These are phyloP conservation scores for Carettochelys insculpta DNA, from an alignment of 2,113 vertebrate genomes.

Conservation along the genomic window DNA sequence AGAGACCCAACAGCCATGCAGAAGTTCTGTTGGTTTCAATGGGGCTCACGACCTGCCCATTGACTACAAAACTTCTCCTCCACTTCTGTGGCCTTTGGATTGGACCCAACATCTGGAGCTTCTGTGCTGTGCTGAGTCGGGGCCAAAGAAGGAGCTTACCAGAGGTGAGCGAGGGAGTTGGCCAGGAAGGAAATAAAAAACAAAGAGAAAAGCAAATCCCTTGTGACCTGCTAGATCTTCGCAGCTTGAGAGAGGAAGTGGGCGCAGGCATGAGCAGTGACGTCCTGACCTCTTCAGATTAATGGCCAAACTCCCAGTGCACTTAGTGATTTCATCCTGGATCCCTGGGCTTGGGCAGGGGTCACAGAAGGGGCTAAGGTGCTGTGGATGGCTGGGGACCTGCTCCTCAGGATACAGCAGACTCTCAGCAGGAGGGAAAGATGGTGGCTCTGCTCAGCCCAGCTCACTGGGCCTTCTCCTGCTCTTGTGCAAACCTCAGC, in stretches of 20 bases:
- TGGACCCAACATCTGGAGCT: background rate
- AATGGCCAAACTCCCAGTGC: background rate
- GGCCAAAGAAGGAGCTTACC: background rate
- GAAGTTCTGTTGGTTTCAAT: background rate
- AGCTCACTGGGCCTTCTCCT: background rate
- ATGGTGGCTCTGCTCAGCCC: background rate
- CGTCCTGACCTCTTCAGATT: background rate
- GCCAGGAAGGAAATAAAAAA: background rate
- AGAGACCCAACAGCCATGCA: too few species aligned
- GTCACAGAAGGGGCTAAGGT: background rate
- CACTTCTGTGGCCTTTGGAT: background rate
- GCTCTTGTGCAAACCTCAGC: background rate
- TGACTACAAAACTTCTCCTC: background rate
- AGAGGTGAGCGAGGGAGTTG: background rate
- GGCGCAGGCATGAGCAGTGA: background rate
- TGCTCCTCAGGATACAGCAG: background rate
- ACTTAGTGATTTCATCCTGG: background rate
- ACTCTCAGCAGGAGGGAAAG: background rate
- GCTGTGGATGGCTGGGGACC: background rate
- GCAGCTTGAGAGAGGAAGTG: background rate
- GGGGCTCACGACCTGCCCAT: background rate
- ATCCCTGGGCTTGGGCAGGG: accelerated
- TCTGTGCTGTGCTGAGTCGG: background rate
- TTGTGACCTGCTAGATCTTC: too few species aligned
- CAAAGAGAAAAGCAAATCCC: background rate